These are phyloP conservation scores for Phymorhynchus buccinoides DNA, from an alignment of 1,140 invertebrate species.

Conservation along the genomic window DNA sequence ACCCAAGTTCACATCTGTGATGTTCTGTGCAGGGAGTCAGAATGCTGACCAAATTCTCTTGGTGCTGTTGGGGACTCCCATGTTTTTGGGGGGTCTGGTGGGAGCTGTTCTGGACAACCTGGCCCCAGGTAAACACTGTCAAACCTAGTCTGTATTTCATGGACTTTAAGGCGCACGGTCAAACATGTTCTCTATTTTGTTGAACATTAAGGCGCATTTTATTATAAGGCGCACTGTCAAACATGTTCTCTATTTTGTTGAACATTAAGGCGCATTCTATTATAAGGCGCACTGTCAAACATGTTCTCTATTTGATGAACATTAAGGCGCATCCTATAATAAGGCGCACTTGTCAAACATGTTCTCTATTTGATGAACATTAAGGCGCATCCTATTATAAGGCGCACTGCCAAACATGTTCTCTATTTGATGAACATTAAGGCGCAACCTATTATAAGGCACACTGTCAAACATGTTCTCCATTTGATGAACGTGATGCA, in stretches of 20 bases:
- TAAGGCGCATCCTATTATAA: too few species aligned
- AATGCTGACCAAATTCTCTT: slow-evolving; percentile 82
- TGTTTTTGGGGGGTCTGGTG: slow-evolving; percentile 85
- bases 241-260: not conserved
- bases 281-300: not conserved
- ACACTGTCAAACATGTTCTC: too few species aligned
- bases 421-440: too few species aligned
- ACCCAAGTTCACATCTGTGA: slow-evolving; percentile 76
- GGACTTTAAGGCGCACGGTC: too few species aligned
- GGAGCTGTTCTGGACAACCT: slow-evolving; percentile 88
- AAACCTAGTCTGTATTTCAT: not conserved
- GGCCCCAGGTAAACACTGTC: slow-evolving; percentile 81
- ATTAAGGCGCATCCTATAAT: too few species aligned
- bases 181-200: not conserved
- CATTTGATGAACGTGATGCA: too few species aligned
- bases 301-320: too few species aligned
- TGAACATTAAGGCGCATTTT: not conserved
- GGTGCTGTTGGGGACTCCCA: slow-evolving; percentile 86
- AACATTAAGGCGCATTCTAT: not conserved
- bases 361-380: too few species aligned
- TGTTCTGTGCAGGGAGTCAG: slow-evolving; percentile 51
- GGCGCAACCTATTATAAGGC: too few species aligned
- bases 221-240: not conserved
- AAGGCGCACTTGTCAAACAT: too few species aligned
- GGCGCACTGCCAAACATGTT: too few species aligned